phyloP scores from a whole-genome alignment of 2,113 vertebrate genomes.

The Melanerpes formicivorus region DNA sequence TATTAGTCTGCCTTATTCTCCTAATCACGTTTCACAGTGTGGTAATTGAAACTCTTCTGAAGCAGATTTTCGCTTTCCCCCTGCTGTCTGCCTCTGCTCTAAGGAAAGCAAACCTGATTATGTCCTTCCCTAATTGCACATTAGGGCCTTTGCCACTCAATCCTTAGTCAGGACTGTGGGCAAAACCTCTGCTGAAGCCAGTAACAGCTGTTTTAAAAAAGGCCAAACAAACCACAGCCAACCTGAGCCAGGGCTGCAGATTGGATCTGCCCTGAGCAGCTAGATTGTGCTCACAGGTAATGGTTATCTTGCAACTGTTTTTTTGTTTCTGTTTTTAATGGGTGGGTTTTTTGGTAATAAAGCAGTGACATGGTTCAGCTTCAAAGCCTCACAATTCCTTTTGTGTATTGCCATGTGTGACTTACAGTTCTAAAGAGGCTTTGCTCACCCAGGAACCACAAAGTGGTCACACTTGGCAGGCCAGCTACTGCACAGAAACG shows the following conservation, averaged over 20 bases:
- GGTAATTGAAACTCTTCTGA: constrained; percentile 35
- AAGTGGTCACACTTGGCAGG: not conserved
- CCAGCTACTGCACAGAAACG: not conserved
- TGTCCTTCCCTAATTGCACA: constrained; percentile 19
- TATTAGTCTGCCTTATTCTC: constrained; percentile 2
- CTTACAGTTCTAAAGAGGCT: not conserved
- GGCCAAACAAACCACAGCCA: not conserved
- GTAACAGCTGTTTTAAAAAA: not conserved
- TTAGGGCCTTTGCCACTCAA: not conserved
- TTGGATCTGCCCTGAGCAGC: not conserved
- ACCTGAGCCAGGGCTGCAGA: not conserved
- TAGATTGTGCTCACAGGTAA: not conserved
- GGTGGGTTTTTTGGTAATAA: not conserved
- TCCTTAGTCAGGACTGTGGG: not conserved
- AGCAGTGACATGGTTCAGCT: not conserved
- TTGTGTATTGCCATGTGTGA: not conserved
- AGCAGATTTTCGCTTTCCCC: constrained; percentile 1
- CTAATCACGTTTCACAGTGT: constrained; percentile 10
- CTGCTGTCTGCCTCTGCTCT: not conserved
- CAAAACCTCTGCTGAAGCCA: not conserved
- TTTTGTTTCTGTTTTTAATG: not conserved
- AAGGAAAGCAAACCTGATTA: constrained; percentile 16
- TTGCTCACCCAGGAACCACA: not conserved
- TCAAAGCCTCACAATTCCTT: not conserved
- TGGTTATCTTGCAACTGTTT: not conserved